phyloP scores from a whole-genome alignment of 2,797 vertebrate species.

The Pseudomugil gertrudae region DNA sequence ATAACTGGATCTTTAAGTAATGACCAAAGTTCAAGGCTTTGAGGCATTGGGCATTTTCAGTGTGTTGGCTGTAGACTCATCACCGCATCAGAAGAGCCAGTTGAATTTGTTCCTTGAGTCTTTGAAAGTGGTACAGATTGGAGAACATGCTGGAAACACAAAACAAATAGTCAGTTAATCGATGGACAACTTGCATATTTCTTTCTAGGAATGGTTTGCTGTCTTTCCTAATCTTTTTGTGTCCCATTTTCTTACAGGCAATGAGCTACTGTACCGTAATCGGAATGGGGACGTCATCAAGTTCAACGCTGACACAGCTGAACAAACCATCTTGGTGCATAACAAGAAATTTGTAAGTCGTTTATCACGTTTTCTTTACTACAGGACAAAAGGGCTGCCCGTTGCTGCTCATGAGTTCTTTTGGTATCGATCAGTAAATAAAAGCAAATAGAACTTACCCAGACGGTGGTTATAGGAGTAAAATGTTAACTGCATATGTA shows the following conservation, averaged over 20 bases:
- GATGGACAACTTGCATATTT: neutral
- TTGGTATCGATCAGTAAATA: constrained; percentile 56
- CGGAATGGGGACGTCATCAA: constrained; percentile 89
- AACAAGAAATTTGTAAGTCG: constrained; percentile 97
- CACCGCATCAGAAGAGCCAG: neutral
- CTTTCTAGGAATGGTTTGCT: neutral
- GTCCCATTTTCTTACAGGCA: constrained; percentile 77
- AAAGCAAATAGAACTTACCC: constrained; percentile 47
- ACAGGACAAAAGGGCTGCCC: constrained; percentile 5
- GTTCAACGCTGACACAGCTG: constrained; percentile 87
- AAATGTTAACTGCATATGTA: constrained; percentile 46
- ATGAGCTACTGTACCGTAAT: constrained; percentile 91
- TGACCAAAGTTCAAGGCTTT: neutral
- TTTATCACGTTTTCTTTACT: neutral
- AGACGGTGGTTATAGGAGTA: constrained; percentile 52
- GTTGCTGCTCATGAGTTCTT: constrained; percentile 16
- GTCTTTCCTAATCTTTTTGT: constrained; percentile 3
- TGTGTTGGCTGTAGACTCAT: neutral
- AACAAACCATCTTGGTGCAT: constrained; percentile 88
- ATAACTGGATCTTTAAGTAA: neutral
- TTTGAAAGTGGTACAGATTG: neutral
- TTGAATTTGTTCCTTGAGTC: neutral
- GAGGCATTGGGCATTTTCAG: neutral
- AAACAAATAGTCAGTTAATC: neutral
- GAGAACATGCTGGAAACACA: neutral